Evolutionary conservation across 2,888 invertebrate genomes (phyloP).

Genomic region (Periphyllus acericola): DNA sequence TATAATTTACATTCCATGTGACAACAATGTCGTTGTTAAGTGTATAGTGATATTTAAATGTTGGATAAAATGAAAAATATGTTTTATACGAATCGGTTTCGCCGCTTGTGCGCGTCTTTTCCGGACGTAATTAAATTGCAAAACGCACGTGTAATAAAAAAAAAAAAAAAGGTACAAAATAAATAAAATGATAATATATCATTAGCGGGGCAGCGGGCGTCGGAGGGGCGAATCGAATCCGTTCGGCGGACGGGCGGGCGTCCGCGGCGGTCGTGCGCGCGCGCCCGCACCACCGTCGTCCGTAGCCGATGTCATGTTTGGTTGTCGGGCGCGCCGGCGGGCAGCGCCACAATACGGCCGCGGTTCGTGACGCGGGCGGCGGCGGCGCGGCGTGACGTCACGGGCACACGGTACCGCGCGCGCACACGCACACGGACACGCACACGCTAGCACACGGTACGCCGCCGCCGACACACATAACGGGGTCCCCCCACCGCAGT

Average conservation of each 20-base stretch:
- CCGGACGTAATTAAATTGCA: constrained; percentile 19
- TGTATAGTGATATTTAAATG: too few species aligned
- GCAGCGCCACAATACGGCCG: constrained; percentile 44
- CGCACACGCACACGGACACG: not conserved
- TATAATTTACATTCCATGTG: too few species aligned
- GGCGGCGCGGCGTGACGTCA: constrained; percentile 42
- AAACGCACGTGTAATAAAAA: not conserved
- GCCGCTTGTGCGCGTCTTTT: not conserved
- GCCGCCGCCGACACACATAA: constrained; percentile 50
- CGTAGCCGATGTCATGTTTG: constrained; percentile 29
- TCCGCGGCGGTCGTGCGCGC: not conserved
- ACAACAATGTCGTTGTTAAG: too few species aligned
- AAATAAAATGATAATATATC: constrained; percentile 1
- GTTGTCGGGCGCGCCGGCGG: constrained; percentile 29
- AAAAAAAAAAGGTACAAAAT: not conserved
- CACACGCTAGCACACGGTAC: constrained; percentile 4
- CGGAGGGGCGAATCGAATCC: not conserved
- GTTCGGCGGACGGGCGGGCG: not conserved
- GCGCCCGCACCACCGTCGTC: constrained; percentile 22
- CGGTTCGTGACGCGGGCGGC: not conserved
- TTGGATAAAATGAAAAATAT: too few species aligned
- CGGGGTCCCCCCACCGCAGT: constrained; percentile 25
- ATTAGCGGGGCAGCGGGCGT: constrained; percentile 3
- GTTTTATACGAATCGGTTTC: too few species aligned
- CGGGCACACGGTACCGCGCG: constrained; percentile 28